Evolutionary conservation across 2,113 vertebrate species (phyloP).

Genomic region (Eublepharis macularius): DNA sequence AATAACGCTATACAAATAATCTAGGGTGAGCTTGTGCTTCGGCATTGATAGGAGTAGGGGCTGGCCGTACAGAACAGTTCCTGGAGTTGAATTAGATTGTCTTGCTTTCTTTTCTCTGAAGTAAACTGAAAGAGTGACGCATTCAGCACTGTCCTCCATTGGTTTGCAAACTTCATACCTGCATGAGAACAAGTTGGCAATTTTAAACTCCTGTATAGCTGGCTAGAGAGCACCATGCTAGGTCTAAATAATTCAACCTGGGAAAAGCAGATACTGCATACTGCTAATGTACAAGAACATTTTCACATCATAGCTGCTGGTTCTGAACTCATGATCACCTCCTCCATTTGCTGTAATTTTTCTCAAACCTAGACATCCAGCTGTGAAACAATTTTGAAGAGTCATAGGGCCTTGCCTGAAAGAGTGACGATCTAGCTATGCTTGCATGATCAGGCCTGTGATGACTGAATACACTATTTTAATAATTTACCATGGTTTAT

Average conservation of each 20-base stretch:
- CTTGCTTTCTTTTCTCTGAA: conserved; percentile 90
- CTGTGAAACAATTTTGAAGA: not conserved
- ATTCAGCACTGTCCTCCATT: conserved; percentile 59
- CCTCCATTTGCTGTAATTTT: too few species aligned
- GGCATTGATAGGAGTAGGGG: conserved; percentile 89
- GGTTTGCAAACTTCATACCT: conserved; percentile 86
- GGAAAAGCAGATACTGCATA: not conserved
- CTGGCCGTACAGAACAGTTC: conserved; percentile 90
- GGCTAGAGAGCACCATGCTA: not conserved
- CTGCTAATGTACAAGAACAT: not conserved
- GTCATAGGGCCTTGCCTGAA: not conserved
- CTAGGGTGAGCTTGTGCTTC: conserved; percentile 85
- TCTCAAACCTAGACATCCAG: not conserved
- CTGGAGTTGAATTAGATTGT: conserved; percentile 79
- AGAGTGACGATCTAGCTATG: not conserved
- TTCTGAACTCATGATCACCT: not conserved
- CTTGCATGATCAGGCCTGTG: not conserved
- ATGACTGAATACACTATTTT: not conserved
- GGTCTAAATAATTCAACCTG: not conserved
- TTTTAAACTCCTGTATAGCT: conserved; percentile 12
- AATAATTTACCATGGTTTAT: too few species aligned
- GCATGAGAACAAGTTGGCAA: conserved; percentile 27
- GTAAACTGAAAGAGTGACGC: conserved; percentile 88
- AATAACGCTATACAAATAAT: conserved; percentile 84
- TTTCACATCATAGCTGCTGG: not conserved